Evolutionary conservation across 2,797 vertebrate species (phyloP), one percentile per base, ranked within the genome.

Genomic region (Allobates femoralis): DNA sequence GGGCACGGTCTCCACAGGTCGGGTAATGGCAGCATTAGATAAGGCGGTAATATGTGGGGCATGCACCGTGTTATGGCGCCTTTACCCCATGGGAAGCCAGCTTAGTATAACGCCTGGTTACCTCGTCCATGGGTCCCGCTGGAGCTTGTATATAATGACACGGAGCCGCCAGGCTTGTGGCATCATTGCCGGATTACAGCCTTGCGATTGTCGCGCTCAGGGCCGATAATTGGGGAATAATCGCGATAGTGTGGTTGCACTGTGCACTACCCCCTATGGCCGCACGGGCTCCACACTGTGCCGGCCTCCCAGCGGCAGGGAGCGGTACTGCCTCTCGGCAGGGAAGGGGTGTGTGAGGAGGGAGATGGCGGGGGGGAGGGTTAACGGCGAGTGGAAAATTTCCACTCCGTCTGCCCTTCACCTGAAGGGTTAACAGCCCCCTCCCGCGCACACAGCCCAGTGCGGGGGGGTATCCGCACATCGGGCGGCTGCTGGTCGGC

Each of bases 381-480:
- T 37, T 73, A 53, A 50, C 4, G 60, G 10, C 15, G 86, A 81
- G 56, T 88, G 82, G 86, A 85, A 88, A 88, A 80, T 88, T 81
- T 73, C 86, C 82, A 88, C 69, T 75, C n/a, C 1, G 19, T 60
- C 58, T 37, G 50, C 26, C 67, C 67, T 18, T 56, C 46, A 14
- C n/a, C 2, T 28, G 2, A 84, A 75, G 77, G 69, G 86, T 88
- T 88, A 87, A 88, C 23, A 19, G 30, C n/a, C 64, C 79, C 75
- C 74, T 84, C 86, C 85, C 81, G 84, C 74, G 80, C 86, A 64
- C 53, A 46, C 19, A 10, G 28, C 71, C 69, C 67, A 73, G 18
- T 71, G 73, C 58, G 14, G 46, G 62, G 32, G 34, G 80, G 75
- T n/a, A n/a, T n/a, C n/a, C n/a, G n/a, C n/a, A n/a, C n/a, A n/a